These are phyloP conservation scores for Coracias cyanogaster DNA, from an alignment of 2,797 vertebrate species.

Conservation along the genomic window DNA sequence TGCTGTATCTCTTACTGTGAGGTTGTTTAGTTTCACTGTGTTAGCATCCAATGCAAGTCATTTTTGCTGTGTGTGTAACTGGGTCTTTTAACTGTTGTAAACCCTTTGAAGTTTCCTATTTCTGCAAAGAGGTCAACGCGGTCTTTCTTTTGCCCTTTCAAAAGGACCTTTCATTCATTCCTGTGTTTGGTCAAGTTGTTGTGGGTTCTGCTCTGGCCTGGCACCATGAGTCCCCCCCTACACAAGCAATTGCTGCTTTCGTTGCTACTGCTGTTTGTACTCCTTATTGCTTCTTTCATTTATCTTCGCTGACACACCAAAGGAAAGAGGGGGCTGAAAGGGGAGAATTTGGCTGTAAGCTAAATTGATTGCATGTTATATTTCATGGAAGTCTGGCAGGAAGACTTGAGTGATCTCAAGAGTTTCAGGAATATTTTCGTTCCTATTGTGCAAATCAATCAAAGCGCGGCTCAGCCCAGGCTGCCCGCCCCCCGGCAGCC, in stretches of 20 bases:
- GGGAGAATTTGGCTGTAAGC: conserved; percentile 72
- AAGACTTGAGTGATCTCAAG: conserved; percentile 57
- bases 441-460: conserved; percentile 71
- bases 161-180: conserved; percentile 73
- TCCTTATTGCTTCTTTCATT: conserved; percentile 73
- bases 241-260: conserved; percentile 64
- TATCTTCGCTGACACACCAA: conserved; percentile 75
- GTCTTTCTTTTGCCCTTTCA: conserved; percentile 70
- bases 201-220: conserved; percentile 63
- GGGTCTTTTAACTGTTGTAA: conserved; percentile 59
- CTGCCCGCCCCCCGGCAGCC: conserved; percentile 26
- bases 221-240: conserved; percentile 42
- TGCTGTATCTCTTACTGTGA: conserved; percentile 38
- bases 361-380: conserved; percentile 78
- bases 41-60: conserved; percentile 22
- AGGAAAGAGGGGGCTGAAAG: conserved; percentile 60
- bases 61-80: conserved; percentile 32
- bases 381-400: conserved; percentile 73
- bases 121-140: conserved; percentile 67
- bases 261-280: conserved; percentile 69
- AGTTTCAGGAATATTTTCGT: conserved; percentile 66
- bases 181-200: conserved; percentile 75
- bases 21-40: conserved; percentile 40
- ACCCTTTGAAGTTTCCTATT: conserved; percentile 69
- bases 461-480: background rate